phyloP scores from a whole-genome alignment of 2,797 vertebrate species.

The Yasuhikotakia modesta region DNA sequence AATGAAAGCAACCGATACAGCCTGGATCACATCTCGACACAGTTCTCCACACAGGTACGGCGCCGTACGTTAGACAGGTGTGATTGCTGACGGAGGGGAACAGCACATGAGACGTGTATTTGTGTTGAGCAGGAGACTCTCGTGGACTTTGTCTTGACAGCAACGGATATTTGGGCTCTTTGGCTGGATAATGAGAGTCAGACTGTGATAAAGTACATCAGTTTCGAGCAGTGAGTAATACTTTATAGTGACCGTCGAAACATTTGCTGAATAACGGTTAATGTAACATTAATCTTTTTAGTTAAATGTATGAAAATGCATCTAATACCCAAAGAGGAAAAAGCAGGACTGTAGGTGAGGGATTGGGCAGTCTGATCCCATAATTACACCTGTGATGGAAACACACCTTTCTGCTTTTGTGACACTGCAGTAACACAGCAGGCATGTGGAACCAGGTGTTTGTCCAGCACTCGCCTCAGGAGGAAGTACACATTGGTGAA shows the following conservation, averaged over 20 bases:
- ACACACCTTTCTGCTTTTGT: slow-evolving; percentile 19
- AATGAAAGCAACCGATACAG: slow-evolving; percentile 87
- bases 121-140: slow-evolving; percentile 82
- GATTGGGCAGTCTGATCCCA: no score
- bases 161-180: slow-evolving; percentile 89
- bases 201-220: slow-evolving; percentile 89
- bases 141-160: slow-evolving; percentile 89
- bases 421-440: slow-evolving; percentile 77
- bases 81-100: not conserved
- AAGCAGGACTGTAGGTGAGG: no score
- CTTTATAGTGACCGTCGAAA: not conserved
- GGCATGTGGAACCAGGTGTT: slow-evolving; percentile 96
- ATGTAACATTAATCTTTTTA: no score
- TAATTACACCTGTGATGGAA: no score
- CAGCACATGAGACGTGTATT: not conserved
- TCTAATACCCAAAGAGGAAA: no score
- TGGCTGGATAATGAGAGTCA: slow-evolving; percentile 90
- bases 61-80: not conserved
- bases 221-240: slow-evolving; percentile 90
- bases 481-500: slow-evolving; percentile 84
- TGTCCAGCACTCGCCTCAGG: slow-evolving; percentile 86
- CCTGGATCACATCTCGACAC: slow-evolving; percentile 89
- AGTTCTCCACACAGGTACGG: slow-evolving; percentile 78
- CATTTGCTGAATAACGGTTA: no score
- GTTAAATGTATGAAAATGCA: no score